These are phyloP conservation scores for Aphis craccivora DNA, from an alignment of 1,140 invertebrate species.

Conservation along the genomic window DNA sequence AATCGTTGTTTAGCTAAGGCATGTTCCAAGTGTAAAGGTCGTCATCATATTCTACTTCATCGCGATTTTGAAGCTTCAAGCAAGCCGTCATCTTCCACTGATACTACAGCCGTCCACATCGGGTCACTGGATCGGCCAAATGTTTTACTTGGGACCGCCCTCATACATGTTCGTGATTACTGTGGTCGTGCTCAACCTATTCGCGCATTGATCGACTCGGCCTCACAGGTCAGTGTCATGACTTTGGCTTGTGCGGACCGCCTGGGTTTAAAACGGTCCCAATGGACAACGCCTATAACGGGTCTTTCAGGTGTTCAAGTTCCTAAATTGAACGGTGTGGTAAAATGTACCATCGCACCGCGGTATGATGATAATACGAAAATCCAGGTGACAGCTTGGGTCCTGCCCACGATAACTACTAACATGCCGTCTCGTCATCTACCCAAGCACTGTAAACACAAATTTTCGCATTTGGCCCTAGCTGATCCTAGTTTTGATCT, in stretches of 20 bases:
- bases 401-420: neutral
- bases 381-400: neutral
- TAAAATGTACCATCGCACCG: neutral
- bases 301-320: neutral
- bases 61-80: neutral
- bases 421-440: neutral
- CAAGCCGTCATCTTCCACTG: neutral
- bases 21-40: neutral
- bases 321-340: neutral
- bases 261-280: rapidly evolving
- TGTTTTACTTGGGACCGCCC: neutral
- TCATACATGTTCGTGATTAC: neutral
- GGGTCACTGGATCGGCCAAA: neutral
- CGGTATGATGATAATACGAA: neutral
- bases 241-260: neutral
- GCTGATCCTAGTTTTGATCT: slow-evolving; percentile 8
- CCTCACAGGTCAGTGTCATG: neutral
- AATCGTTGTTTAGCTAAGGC: neutral
- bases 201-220: neutral
- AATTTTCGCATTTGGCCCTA: neutral
- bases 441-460: neutral
- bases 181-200: neutral
- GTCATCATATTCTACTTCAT: neutral
- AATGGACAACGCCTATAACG: neutral
- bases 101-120: neutral